Base-by-base conservation (phyloP, 2,888 invertebrate species). In the Chalcis sispes region DNA sequence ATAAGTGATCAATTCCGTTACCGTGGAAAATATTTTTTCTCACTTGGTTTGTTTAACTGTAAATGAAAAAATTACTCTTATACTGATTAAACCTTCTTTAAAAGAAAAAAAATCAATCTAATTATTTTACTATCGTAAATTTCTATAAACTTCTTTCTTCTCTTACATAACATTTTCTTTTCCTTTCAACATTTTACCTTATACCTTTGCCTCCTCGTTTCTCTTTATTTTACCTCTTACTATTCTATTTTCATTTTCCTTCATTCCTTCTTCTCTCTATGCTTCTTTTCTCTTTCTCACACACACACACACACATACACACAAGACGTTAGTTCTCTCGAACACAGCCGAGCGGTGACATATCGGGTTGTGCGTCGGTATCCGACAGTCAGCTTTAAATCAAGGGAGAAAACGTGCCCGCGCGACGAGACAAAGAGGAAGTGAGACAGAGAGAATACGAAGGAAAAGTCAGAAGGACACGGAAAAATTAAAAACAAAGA, bases 341-440 rank as follows among this genome's bases (percentile, higher is more conserved):
- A n/a, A n/a, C 27, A 23, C 48, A 58, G 29, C 32, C 5, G 20
- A 40, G 61, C 40, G 32, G 59, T 70, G 70, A 70, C 70, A 70
- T 70, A 61, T 70, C 70, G 70, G 36, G n/a, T 25, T 4, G 36
- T 36, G 36, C 48, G 7, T 48, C 42, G 46, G 64, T 56, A 3
- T 1, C 32, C 46, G 72, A 56, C 64, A 56, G 56, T 56, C 54
- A 23, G 48, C 27, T 36, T 27, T 72, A 72, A 72, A 72, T 72
- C 72, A 65, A 65, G 42, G 23, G 29, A 15, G 20, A 50, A 66
- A 56, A 15, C n/a, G n/a, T n/a, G n/a, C n/a, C n/a, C n/a, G n/a
- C n/a, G 61, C 5, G 18, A n/a, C 7, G 20, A 15, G 29, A 8
- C 4, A 20, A 32, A 5, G 27, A 2, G 18, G 8, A 32, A 27